These are phyloP conservation scores for Sander lucioperca DNA, from an alignment of 2,113 vertebrate species.

Conservation along the genomic window DNA sequence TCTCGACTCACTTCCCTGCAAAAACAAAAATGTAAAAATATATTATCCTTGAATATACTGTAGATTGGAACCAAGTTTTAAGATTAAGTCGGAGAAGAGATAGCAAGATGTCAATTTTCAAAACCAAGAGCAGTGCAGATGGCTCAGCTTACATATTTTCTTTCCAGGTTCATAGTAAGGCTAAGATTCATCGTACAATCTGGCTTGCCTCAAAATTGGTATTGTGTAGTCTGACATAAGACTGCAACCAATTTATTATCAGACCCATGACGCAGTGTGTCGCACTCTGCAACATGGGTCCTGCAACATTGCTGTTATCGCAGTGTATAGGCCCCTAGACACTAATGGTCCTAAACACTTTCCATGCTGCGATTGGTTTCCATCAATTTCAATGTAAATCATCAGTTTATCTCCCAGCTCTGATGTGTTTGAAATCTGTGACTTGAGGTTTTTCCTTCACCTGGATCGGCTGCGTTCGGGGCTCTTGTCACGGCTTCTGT, in stretches of 20 bases:
- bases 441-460: constrained; percentile 71
- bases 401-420: background rate
- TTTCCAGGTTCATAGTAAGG: background rate
- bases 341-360: too few relatives aligned
- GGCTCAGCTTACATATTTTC: background rate
- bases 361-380: too few relatives aligned
- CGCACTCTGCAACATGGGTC: too few relatives aligned
- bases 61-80: background rate
- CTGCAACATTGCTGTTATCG: background rate
- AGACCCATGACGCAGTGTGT: background rate
- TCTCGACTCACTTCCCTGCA: constrained; percentile 91
- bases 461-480: constrained; percentile 92
- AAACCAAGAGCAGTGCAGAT: background rate
- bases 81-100: background rate
- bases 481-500: constrained; percentile 89
- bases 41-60: background rate
- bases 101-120: background rate
- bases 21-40: background rate
- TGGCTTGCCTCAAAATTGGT: background rate
- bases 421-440: background rate
- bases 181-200: background rate
- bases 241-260: background rate
- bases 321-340: background rate
- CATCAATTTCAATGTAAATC: too few relatives aligned
- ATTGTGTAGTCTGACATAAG: background rate